These are phyloP conservation scores for Tachysurus fulvidraco DNA, from an alignment of 2,113 vertebrate species.

Conservation along the genomic window DNA sequence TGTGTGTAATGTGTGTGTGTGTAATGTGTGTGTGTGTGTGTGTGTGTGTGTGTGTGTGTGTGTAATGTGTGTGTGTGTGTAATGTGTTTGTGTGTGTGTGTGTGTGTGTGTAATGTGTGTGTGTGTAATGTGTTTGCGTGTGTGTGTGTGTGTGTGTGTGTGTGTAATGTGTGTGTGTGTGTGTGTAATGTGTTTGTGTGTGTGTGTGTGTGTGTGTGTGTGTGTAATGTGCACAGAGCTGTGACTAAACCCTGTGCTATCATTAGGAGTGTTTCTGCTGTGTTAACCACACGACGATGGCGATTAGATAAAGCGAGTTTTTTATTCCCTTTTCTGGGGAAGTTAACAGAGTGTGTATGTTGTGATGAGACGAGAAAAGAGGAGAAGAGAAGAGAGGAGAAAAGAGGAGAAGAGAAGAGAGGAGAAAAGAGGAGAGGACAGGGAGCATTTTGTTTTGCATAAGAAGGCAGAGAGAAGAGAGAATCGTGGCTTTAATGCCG, in stretches of 20 bases:
- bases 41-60: no score
- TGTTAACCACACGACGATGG: conserved; percentile 42
- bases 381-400: no score
- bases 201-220: no score
- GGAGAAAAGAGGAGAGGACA: no score
- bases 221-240: not conserved
- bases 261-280: conserved; percentile 41
- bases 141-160: no score
- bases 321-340: conserved; percentile 32
- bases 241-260: conserved; percentile 43
- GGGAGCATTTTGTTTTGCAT: not conserved
- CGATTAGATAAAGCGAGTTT: conserved; percentile 36
- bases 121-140: not conserved
- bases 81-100: no score
- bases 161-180: not conserved
- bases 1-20: no score
- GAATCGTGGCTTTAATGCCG: conserved; percentile 71
- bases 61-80: no score
- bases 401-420: no score
- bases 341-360: conserved; percentile 62
- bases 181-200: no score
- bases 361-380: not conserved
- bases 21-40: no score
- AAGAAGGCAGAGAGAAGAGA: conserved; percentile 43
- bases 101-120: not conserved